Evolutionary conservation across 2,113 vertebrate genomes (phyloP), one percentile per base, ranked within the genome.

Genomic region (Sialia sialis): DNA sequence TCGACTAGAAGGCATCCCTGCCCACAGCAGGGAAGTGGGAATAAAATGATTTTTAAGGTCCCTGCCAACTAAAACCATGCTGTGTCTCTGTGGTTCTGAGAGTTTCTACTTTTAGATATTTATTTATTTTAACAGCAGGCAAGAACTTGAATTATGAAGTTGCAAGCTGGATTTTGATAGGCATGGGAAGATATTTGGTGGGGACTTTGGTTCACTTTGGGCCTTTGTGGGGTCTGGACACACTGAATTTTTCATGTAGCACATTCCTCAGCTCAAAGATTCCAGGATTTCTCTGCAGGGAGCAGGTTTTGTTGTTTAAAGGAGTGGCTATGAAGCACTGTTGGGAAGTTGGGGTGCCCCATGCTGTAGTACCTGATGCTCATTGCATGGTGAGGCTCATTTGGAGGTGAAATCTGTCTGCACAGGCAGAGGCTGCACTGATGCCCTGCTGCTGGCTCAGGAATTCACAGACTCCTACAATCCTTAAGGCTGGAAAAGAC

Each of bases 351-450:
- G 51, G 46, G 3, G 4, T 79, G 60, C 19, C 46, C 18, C n/a
- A 43, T 0, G 0, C 7, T 54, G 22, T 9, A 30, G 51, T 85
- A 11, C 13, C 39, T 44, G 7, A 23, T 4, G 3, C 10, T 25
- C 27, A 32, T 38, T 30, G 43, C 43, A 32, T 48, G 43, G 15
- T 43, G 59, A n/a, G 41, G 15, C 46, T 74, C 17, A 29, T 23
- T 41, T 18, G 8, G 27, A 64, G 32, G 5, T 20, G 49, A 66
- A 39, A 46, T 62, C 52, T 52, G 23, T 23, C 54, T 73, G 49
- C 2, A 1, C 32, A 54, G n/a, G 36, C 13, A 68, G 36, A 58
- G 58, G 9, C 11, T 0, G 2, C 27, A 43, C 30, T 36, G 41
- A 11, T 1, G 5, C 7, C 30, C 38, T 62, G 46, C 27, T 77